These are phyloP conservation scores for Apogon talboti DNA, from an alignment of 2,797 vertebrate species.

Conservation along the genomic window DNA sequence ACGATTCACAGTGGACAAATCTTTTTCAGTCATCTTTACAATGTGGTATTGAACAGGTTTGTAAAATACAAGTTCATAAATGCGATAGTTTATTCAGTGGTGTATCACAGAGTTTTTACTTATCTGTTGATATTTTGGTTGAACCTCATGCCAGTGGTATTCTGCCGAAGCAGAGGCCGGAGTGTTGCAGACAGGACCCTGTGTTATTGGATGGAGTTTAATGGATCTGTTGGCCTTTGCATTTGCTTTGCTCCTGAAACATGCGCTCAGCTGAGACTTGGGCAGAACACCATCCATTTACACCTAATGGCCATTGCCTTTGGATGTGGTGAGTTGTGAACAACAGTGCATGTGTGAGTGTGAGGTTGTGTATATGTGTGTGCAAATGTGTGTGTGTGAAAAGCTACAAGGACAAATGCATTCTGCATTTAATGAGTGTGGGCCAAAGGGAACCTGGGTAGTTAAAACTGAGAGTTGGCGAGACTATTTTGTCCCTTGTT, in stretches of 20 bases:
- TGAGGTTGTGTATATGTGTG: conserved; percentile 36
- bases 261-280: conserved; percentile 73
- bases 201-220: conserved; percentile 64
- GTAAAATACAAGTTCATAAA: not conserved
- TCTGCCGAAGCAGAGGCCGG: conserved; percentile 37
- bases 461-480: conserved; percentile 85
- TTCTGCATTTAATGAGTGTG: conserved; percentile 85
- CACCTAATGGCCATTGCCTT: conserved; percentile 79
- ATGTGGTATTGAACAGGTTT: not conserved
- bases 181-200: conserved; percentile 34
- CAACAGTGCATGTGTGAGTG: conserved; percentile 42
- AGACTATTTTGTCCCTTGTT: conserved; percentile 85
- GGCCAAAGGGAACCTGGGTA: conserved; percentile 84
- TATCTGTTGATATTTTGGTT: conserved; percentile 32
- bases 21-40: not conserved
- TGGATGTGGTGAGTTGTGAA: conserved; percentile 77
- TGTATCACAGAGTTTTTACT: not conserved
- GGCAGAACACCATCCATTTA: conserved; percentile 82
- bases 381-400: conserved; percentile 73
- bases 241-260: conserved; percentile 72
- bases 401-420: conserved; percentile 84
- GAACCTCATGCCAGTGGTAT: conserved; percentile 20
- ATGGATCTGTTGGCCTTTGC: conserved; percentile 75
- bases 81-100: not conserved
- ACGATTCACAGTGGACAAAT: not conserved